These are phyloP conservation scores for Dysmachus trigonus DNA, from an alignment of 2,888 invertebrate genomes.

Conservation along the genomic window DNA sequence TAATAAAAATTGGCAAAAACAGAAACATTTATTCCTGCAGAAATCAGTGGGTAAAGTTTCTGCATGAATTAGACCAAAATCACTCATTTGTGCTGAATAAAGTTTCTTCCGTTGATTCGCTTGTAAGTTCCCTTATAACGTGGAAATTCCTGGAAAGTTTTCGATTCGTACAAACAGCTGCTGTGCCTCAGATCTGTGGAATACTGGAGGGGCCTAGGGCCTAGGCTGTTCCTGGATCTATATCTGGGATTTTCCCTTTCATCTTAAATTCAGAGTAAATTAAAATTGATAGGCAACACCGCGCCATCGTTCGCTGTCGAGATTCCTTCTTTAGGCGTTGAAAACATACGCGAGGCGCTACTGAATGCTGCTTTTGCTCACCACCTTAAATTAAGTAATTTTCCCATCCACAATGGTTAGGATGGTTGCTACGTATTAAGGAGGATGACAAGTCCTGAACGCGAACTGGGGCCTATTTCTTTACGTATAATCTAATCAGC, in stretches of 20 bases:
- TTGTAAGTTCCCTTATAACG: not conserved
- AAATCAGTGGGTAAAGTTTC: not conserved
- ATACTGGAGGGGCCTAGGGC: not conserved
- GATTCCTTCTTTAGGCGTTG: not conserved
- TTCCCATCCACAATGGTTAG: not conserved
- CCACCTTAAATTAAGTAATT: slow-evolving; percentile 35
- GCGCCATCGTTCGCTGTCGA: not conserved
- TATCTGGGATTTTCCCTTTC: not conserved
- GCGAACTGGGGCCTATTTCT: not conserved
- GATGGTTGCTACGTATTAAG: slow-evolving; percentile 12
- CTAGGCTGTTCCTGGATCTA: not conserved
- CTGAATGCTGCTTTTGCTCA: not conserved
- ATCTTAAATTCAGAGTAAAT: not conserved
- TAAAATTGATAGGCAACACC: not conserved
- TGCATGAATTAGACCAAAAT: not conserved
- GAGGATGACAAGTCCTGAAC: not conserved
- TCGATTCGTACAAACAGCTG: not conserved
- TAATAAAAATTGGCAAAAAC: not conserved
- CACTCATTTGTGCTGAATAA: not conserved
- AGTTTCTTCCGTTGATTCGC: not conserved
- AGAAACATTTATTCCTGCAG: not conserved
- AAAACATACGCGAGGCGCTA: not conserved
- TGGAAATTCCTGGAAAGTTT: not conserved
- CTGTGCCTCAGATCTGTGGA: not conserved
- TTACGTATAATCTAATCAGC: slow-evolving; percentile 24